Evolutionary conservation across 1,140 invertebrate species (phyloP), one percentile per base, ranked within the genome.

Genomic region (Ceratina calcarata): DNA sequence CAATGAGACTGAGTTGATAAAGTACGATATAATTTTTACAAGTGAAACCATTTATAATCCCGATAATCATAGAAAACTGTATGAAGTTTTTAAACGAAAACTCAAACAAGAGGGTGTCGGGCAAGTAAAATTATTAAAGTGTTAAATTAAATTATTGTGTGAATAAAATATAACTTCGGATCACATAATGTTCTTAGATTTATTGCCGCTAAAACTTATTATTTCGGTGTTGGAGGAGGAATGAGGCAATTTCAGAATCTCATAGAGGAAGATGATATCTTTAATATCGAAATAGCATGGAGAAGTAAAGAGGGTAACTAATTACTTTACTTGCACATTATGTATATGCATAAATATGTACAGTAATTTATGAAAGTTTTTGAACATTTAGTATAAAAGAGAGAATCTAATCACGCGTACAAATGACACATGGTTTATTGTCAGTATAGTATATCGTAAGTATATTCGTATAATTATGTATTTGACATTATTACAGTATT

Each of bases 41-140:
- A 96, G 97, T 61, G 98, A 98, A 94, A 98, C 98, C 0, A 98
- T 98, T 87, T 98, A 99, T 87, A 98, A 98, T 94, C 89, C 95
- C 57, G 92, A 95, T 0, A 97, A 97, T 93, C 96, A 98, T 89
- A 85, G 91, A 24, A 98, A 98, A 89, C 88, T 98, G 0, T 93
- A 95, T 61, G 86, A 95, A 62, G 90, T 97, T 57, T 95, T 98
- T 85, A 93, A 95, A 88, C 87, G 93, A 51, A 93, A 94, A 74
- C 89, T 98, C n/a, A 96, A 95, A 85, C 86, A 92, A 64, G 85
- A 93, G 89, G 97, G 97, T 60, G 86, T 92, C 55, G 94, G 96
- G 91, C 91, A 85, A 88, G 86, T 80, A 84, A 94, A 78, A 32
- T 22, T 10, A 72, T 24, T 24, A 57, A n/a, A 65, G 3, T 22